Conservation (phyloP, 2,888 invertebrate species). For the Hemicrepidius hirtus region DNA sequence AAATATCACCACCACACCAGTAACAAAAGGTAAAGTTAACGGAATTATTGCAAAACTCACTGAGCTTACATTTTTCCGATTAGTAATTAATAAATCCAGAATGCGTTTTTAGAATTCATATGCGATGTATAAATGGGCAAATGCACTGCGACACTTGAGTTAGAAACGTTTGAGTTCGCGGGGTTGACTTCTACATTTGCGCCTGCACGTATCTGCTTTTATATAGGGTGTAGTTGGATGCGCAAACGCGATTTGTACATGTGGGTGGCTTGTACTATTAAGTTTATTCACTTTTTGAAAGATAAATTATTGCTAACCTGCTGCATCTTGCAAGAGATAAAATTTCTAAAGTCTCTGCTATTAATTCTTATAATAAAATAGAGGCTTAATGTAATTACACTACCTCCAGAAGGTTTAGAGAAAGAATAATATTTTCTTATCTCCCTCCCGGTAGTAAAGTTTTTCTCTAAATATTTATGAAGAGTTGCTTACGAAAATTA, state of each 20-base stretch:
- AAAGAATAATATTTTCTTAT: too few relatives aligned
- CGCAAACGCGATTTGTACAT: slow-evolving; percentile 54
- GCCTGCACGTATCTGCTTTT: slow-evolving; percentile 56
- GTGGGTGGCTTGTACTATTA: slow-evolving; percentile 58
- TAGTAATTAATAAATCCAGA: slow-evolving; percentile 39
- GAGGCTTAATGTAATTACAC: too few relatives aligned
- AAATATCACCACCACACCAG: not conserved
- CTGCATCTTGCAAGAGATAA: not conserved
- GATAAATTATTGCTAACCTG: slow-evolving; percentile 33
- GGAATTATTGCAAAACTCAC: not conserved
- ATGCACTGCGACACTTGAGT: slow-evolving; percentile 35
- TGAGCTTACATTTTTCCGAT: slow-evolving; percentile 15
- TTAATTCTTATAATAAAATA: too few relatives aligned
- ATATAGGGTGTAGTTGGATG: slow-evolving; percentile 56
- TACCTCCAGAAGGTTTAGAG: too few relatives aligned
- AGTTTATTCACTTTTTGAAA: slow-evolving; percentile 42
- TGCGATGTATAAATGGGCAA: slow-evolving; percentile 24
- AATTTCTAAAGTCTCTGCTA: not conserved
- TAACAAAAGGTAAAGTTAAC: not conserved
- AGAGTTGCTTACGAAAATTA: too few relatives aligned
- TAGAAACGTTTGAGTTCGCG: slow-evolving; percentile 52
- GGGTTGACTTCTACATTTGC: slow-evolving; percentile 52
- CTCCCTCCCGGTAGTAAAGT: too few relatives aligned
- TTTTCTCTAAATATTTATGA: too few relatives aligned
- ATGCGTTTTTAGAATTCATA: slow-evolving; percentile 31